Base-by-base conservation (phyloP, 2,888 invertebrate genomes). In the Pyrrhia umbra region DNA sequence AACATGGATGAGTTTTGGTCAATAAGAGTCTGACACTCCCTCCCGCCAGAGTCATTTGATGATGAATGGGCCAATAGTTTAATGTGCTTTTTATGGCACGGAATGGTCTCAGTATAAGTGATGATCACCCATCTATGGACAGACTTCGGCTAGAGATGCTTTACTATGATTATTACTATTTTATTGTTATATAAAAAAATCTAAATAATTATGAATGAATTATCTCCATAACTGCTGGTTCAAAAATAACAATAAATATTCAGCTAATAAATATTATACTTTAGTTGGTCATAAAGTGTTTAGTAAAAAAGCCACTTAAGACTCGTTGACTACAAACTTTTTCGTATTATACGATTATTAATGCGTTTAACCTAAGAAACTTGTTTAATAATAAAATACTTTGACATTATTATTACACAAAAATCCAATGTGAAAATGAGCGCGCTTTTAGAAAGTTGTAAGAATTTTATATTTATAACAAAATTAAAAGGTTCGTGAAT, bases 401-500 rank as follows among this genome's bases (percentile, higher is more conserved):
- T 9, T 49, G 37, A 39, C 37, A 67, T 25, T 13, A 34, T 34
- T 34, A 23, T 21, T 18, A 10, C 37, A 27, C 13, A 6, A 37
- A 25, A 18, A 50, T 49, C 20, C 5, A 15, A 20, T 16, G 20
- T 39, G 21, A 25, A 37, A 37, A n/a, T 23, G 21, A 25, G 15
- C 45, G 2, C 34, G 9, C 10, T 65, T 67, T 43, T 13, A 3
- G 18, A 67, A 56, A 56, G 9, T 57, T 18, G 9, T 8, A 23
- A 47, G n/a, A 18, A 13, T 10, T 42, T 34, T n/a, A 16, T 47
- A 15, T 57, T 42, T 18, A 15, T 8, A 37, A 37, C 13, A 42
- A 47, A 51, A 60, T 67, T n/a, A 27, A 51, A 51, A 52, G 23
- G 15, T 16, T 51, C 50, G 37, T 20, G 10, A 52, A 61, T 52